A percentile compares a stretch with the other conserved stretches of the same genome.
Evolutionary conservation across 2,797 vertebrate species (phyloP).

Genomic region (Hybognathus amarus): DNA sequence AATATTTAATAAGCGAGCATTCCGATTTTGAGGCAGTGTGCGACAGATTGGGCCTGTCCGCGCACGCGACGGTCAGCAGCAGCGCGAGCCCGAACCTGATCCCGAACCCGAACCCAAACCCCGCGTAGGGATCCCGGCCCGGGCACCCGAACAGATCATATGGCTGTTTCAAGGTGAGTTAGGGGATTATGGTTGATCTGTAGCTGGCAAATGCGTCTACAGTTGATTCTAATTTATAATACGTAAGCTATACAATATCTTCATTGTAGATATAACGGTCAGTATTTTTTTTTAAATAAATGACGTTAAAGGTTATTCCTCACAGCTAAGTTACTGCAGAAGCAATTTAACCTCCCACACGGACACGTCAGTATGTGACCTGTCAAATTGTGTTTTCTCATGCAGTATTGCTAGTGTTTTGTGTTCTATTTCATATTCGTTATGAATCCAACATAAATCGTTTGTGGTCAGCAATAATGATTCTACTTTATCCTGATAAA

Average conservation of each 20-base stretch:
- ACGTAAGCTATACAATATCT: too few relatives aligned
- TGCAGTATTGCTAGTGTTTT: background rate
- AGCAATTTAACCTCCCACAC: background rate
- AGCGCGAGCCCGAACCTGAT: slow-evolving; percentile 26
- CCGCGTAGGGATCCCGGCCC: background rate
- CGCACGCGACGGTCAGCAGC: slow-evolving; percentile 20
- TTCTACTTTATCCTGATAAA: slow-evolving; percentile 5
- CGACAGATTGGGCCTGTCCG: slow-evolving; percentile 61
- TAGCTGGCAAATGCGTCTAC: background rate
- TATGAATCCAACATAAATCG: background rate
- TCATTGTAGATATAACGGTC: background rate
- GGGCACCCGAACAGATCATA: slow-evolving; percentile 49
- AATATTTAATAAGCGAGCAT: slow-evolving; percentile 61
- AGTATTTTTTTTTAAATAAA: background rate
- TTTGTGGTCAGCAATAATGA: background rate
- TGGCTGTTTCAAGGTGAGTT: slow-evolving; percentile 83
- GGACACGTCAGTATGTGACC: background rate
- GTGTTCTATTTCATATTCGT: background rate
- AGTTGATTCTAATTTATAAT: background rate
- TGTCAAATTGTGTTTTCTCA: background rate
- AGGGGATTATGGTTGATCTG: background rate
- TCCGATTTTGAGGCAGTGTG: slow-evolving; percentile 70
- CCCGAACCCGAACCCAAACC: background rate
- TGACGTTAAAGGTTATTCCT: background rate
- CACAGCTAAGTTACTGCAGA: background rate